Evolutionary conservation across 2,888 invertebrate genomes (phyloP).

Genomic region (Drymonia ruficornis): DNA sequence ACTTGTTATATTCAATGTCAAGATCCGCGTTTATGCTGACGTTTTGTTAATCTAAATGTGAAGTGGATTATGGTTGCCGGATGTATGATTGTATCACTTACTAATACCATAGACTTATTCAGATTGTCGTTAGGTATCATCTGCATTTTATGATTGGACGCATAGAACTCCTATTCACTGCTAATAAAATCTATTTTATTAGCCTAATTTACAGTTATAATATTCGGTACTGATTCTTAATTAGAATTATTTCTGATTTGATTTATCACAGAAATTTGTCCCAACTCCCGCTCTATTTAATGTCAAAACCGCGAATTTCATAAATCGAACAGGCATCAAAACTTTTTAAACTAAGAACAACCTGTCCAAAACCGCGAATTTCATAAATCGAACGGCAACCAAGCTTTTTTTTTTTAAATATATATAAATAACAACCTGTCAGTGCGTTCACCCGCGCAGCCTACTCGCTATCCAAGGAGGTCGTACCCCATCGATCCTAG

Average conservation of each 20-base stretch:
- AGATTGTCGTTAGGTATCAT: background rate
- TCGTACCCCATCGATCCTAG: conserved; percentile 59
- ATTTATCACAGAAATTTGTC: too few species aligned
- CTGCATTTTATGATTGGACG: background rate
- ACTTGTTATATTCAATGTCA: conserved; percentile 33
- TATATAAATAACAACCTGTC: conserved; percentile 39
- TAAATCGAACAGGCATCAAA: too few species aligned
- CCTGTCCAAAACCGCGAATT: conserved; percentile 13
- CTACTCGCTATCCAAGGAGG: conserved; percentile 56
- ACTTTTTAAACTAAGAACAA: too few species aligned
- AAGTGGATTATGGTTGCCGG: background rate
- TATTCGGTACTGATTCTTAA: too few species aligned
- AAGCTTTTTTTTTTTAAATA: conserved; percentile 16
- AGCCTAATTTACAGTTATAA: too few species aligned
- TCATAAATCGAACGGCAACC: conserved; percentile 17
- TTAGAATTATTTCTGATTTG: too few species aligned
- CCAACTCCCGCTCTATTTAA: too few species aligned
- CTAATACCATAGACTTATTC: conserved; percentile 14
- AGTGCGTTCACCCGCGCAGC: conserved; percentile 36
- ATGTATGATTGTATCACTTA: conserved; percentile 8
- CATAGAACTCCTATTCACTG: background rate
- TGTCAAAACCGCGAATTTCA: too few species aligned
- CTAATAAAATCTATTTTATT: too few species aligned
- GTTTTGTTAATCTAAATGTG: background rate
- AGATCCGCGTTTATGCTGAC: conserved; percentile 9